Base-by-base conservation (phyloP, 2,888 invertebrate genomes). In the Crioceris asparagi region DNA sequence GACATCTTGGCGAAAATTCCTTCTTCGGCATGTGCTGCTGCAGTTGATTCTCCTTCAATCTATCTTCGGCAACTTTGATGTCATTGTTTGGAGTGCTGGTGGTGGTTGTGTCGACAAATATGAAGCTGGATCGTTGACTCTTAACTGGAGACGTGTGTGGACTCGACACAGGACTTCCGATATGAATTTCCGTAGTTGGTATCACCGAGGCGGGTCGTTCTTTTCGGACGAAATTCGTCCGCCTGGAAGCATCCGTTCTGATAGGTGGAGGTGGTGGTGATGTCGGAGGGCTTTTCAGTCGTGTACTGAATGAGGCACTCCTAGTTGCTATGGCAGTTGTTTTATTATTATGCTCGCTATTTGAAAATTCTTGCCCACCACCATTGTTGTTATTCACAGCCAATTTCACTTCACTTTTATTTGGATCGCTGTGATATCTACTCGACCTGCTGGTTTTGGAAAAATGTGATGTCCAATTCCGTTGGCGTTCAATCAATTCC, bases 391-490 rank as follows among this genome's bases (percentile, higher is more conserved):
- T 33, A 11, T 14, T 33, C 12, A 25, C 12, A 14, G 27, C 27
- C 12, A 70, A 54, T 18, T 66, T 66, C 0, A 67, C 71, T 41
- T 76, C 69, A 17, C 70, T 70, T 43, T 71, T 73, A 59, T 74
- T 76, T 7, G 75, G 74, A 62, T 79, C 79, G 54, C 77, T 76
- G 51, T 74, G 73, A 12, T 31, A 31, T 8, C 18, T n/a, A 27
- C 27, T 27, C 12, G 14, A 14, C 39, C 75, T 68, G 46, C 67
- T 66, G 31, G 78, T 72, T 68, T 85, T 86, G 41, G 83, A 82
- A 61, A 88, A 91, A 65, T 87, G 88, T 42, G 86, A 83, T 18
- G 88, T 88, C 90, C 88, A 91, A 66, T 90, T 91, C 58, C 82
- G 80, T 59, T 88, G 90, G 55, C 88, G 86, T 64, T 87, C 88